Base-by-base conservation (phyloP, 2,113 vertebrate genomes). In the Sander lucioperca region DNA sequence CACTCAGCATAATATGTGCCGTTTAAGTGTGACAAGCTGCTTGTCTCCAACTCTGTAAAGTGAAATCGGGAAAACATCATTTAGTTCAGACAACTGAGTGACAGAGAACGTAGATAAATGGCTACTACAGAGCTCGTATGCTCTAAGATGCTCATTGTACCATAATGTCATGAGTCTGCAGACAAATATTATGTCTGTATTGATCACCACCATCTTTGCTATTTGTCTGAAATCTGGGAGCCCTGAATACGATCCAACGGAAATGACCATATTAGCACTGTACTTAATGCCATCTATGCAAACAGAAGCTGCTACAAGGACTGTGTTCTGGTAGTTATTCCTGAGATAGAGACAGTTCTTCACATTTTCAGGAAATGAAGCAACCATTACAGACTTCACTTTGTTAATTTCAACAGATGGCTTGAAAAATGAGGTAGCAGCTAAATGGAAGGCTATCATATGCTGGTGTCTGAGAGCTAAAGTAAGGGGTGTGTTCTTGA, bases 191-290 rank as follows among this genome's bases (percentile, higher is more conserved):
- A 82, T 30, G 13, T 77, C n/a, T 0, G 61, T 68, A 13, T 48
- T 72, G 33, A 77, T 57, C 3, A 61, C 47, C 3, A 77, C 51
- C 77, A 72, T 58, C 53, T 79, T 67, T 54, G 51, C 11, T 6
- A 79, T 84, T 63, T 75, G 57, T 68, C 71, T 70, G 33, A 75
- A 85, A 10, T 76, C 57, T 70, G 70, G 83, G 10, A 85, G 48
- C 6, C 57, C 77, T 50, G 76, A 62, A 48, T 57, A 75, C 9
- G 70, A 80, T 50, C 77, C 50, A 69, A 75, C 78, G 0, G 83
- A 80, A 69, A 75, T 25, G n/a, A 85, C 61, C 45, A 43, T 77
- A 36, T 80, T 57, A 58, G 77, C 50, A 70, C 57, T 43, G 36
- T 65, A 76, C 27, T 76, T 80, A 63, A 76, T 85, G 43, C 74